Conservation (phyloP, 2,888 invertebrate species). For the Campoplex nolae region DNA sequence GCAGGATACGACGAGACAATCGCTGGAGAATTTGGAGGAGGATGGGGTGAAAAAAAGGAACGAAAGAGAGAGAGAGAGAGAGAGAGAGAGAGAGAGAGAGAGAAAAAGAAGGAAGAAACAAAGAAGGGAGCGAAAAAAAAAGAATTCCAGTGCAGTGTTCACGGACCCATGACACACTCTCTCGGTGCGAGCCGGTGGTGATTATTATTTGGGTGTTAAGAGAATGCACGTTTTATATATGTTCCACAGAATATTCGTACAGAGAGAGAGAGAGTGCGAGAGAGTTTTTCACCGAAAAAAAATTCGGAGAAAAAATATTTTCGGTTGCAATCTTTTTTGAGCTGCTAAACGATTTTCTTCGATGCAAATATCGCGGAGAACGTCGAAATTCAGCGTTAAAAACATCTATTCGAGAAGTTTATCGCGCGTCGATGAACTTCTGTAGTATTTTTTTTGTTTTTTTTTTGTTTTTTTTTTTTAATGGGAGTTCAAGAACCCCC, state of each 20-base stretch:
- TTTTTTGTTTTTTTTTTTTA: constrained; percentile 28
- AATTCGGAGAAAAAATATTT: constrained; percentile 60
- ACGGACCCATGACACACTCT: constrained; percentile 69
- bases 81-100: constrained; percentile 38
- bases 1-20: constrained; percentile 82
- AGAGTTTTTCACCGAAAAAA: constrained; percentile 66
- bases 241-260: constrained; percentile 29
- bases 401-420: constrained; percentile 69
- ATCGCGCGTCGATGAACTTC: constrained; percentile 61
- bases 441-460: neutral
- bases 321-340: constrained; percentile 59
- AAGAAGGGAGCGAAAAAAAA: constrained; percentile 36
- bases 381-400: neutral
- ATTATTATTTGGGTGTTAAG: constrained; percentile 49
- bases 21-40: constrained; percentile 57
- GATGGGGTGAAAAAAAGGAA: constrained; percentile 28
- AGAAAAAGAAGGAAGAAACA: constrained; percentile 20
- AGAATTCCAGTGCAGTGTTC: constrained; percentile 66
- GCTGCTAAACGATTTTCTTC: constrained; percentile 66
- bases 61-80: constrained; percentile 34
- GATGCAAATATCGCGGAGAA: constrained; percentile 4
- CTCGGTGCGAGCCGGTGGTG: constrained; percentile 63
- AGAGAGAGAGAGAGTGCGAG: constrained; percentile 25
- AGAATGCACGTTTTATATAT: constrained; percentile 35
- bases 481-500: constrained; percentile 81